Conservation (phyloP, 2,797 vertebrate species). For the Phyllotis vaccarum region DNA sequence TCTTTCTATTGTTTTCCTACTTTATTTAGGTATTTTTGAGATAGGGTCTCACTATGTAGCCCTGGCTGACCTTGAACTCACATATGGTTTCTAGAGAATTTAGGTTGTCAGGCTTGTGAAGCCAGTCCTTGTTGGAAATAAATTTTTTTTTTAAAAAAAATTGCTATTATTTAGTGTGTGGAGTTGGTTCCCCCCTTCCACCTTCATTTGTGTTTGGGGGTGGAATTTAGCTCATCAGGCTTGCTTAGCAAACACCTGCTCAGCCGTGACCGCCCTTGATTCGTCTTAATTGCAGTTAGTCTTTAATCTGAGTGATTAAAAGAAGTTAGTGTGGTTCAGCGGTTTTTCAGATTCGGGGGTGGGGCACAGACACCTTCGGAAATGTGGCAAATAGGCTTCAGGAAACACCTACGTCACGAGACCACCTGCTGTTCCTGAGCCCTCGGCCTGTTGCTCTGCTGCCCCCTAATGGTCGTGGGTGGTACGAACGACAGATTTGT, state of each 20-base stretch:
- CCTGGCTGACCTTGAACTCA: not conserved
- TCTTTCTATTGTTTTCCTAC: not conserved
- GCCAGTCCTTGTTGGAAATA: not conserved
- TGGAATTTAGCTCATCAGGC: not conserved
- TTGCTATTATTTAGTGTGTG: not conserved
- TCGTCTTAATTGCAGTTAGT: slow-evolving; percentile 44
- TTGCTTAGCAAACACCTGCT: not conserved
- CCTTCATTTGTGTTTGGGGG: not conserved
- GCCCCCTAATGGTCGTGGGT: slow-evolving; percentile 3
- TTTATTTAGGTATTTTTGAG: not conserved
- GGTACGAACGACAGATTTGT: not conserved
- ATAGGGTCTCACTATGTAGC: not conserved
- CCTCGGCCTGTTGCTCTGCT: not conserved
- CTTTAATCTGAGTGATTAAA: slow-evolving; percentile 52
- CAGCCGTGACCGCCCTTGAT: not conserved
- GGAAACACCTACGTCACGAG: not conserved
- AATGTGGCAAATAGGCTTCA: not conserved
- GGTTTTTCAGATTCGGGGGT: not conserved
- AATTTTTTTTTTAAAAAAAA: not conserved
- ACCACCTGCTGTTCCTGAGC: not conserved
- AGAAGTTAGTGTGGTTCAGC: not conserved
- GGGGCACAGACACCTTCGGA: slow-evolving; percentile 9
- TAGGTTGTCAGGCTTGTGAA: not conserved
- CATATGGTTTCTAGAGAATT: not conserved
- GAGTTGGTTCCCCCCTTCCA: not conserved